Conservation (phyloP, 2,797 vertebrate species). For the Chaunax sp. region DNA sequence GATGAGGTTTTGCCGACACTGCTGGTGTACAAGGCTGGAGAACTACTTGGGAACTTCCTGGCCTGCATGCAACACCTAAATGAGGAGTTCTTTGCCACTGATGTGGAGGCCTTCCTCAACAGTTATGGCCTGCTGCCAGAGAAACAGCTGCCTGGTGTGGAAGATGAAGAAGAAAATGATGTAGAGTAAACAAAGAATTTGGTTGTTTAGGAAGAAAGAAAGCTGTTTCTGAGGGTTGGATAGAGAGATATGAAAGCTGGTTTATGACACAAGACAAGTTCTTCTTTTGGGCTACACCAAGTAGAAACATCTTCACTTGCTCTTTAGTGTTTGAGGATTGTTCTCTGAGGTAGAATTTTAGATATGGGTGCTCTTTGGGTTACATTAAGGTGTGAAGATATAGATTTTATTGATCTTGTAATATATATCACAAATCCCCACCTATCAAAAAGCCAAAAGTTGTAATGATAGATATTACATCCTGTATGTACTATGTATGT, state of each 20-base stretch:
- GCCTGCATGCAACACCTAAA: slow-evolving; percentile 88
- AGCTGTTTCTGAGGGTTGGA: slow-evolving; percentile 14
- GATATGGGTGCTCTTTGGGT: slow-evolving; percentile 15
- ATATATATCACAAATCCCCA: slow-evolving; percentile 10
- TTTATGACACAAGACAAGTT: slow-evolving; percentile 23
- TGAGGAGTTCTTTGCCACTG: slow-evolving; percentile 93
- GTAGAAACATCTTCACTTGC: slow-evolving; percentile 49
- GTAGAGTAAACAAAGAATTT: slow-evolving; percentile 71
- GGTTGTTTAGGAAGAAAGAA: slow-evolving; percentile 65
- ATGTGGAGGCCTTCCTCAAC: slow-evolving; percentile 96
- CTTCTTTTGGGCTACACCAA: slow-evolving; percentile 22
- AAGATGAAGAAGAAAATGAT: slow-evolving; percentile 76
- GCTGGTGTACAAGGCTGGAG: slow-evolving; percentile 94
- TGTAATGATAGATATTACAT: slow-evolving; percentile 42
- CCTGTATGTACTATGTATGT: slow-evolving; percentile 29
- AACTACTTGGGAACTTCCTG: slow-evolving; percentile 96
- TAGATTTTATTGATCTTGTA: slow-evolving; percentile 4
- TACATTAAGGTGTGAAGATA: slow-evolving; percentile 10
- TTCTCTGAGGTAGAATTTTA: slow-evolving; percentile 22
- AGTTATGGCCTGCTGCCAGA: slow-evolving; percentile 95
- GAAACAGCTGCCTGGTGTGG: slow-evolving; percentile 82
- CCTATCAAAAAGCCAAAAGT: slow-evolving; percentile 28
- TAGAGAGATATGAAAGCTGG: slow-evolving; percentile 44
- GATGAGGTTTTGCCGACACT: slow-evolving; percentile 91
- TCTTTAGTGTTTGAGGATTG: slow-evolving; percentile 35